These are phyloP conservation scores for Nyctibius grandis DNA, from an alignment of 2,797 vertebrate genomes.

Conservation along the genomic window DNA sequence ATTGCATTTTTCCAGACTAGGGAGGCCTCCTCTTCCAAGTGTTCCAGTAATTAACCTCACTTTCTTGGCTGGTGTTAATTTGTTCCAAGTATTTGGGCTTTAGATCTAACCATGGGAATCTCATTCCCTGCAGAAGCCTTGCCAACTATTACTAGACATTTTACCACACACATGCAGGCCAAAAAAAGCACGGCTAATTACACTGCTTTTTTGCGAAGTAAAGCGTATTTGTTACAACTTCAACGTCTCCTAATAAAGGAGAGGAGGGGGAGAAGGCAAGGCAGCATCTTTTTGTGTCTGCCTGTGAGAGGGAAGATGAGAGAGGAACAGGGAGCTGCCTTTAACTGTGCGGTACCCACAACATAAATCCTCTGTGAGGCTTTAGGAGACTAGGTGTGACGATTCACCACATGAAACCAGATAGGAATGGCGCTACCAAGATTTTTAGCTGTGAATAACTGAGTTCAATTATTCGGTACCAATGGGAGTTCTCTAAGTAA, in stretches of 20 bases:
- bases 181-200: conserved; percentile 52
- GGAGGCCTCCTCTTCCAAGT: conserved; percentile 45
- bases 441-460: neutral
- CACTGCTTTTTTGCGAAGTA: neutral
- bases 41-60: conserved; percentile 57
- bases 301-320: neutral
- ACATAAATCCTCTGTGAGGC: neutral
- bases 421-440: neutral
- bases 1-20: conserved; percentile 31
- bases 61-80: conserved; percentile 72
- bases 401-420: neutral
- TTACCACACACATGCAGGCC: conserved; percentile 71
- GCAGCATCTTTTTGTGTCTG: neutral
- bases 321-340: neutral
- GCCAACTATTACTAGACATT: conserved; percentile 70
- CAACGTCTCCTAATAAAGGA: neutral
- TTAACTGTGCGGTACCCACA: neutral
- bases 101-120: conserved; percentile 71
- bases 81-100: conserved; percentile 70
- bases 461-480: conserved; percentile 29
- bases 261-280: neutral
- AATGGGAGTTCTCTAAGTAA: neutral
- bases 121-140: conserved; percentile 50
- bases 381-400: neutral
- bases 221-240: neutral